Evolutionary conservation across 2,113 vertebrate genomes (phyloP), one percentile per base, ranked within the genome.

Genomic region (Halichoerus grypus): DNA sequence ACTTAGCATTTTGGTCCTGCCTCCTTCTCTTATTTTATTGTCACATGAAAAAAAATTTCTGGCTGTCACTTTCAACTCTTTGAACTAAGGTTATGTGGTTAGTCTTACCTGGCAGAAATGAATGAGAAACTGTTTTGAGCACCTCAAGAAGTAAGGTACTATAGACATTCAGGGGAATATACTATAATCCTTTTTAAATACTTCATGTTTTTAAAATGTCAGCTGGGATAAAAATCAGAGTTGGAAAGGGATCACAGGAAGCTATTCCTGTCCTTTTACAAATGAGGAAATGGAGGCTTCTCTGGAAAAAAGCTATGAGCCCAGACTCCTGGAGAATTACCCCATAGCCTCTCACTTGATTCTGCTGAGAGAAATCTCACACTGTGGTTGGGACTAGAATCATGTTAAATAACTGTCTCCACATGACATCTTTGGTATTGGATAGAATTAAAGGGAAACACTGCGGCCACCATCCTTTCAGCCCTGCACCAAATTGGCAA

Each of bases 141-240:
- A 16, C 24, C 71, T 74, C 33, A 59, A 80, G 81, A 88, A 96
- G 49, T 69, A 76, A 76, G 11, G 39, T 72, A 11, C 71, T 83
- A 55, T 71, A 42, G 42, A 72, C 19, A 94, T 51, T 93, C 36
- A 59, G 49, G 65, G 39, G 8, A 91, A 72, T 95, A 63, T 11
- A 72, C 63, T 72, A 24, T 0, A 65, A 49, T 93, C 39, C 72
- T 89, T 92, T 95, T 67, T 36, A 97, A 93, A 69, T 10, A 83
- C 19, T 74, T 92, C 15, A 55, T 72, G 42, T 71, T 94, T 96
- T 96, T 80, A 82, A 95, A 74, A 57, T 96, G 65, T 51, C 65
- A 83, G 53, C 72, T 10, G 19, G 16, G 26, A 85, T 89, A n/a
- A 91, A 97, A 97, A 71, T 26, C 22, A 82, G 36, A 93, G 28